Evolutionary conservation across 1,140 invertebrate genomes (phyloP).

Genomic region (Rhizoglyphus robini): DNA sequence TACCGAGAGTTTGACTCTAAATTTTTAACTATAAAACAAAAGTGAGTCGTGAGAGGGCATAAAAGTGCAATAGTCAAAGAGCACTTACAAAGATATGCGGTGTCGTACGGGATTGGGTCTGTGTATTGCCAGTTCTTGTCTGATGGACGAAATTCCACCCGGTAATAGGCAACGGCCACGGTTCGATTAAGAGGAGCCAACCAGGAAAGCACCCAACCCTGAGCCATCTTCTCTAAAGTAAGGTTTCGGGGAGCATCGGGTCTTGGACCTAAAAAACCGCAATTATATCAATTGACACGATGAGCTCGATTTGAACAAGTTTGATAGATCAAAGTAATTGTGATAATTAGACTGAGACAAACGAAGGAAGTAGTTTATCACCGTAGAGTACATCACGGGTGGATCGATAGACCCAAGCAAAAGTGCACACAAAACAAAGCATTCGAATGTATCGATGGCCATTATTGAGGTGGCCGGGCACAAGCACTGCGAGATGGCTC

Average conservation of each 20-base stretch:
- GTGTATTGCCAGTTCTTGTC: conserved; percentile 60
- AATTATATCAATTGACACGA: neutral
- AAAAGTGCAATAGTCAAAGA: conserved; percentile 11
- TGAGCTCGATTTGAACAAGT: neutral
- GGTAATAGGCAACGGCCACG: conserved; percentile 65
- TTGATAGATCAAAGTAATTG: too few relatives aligned
- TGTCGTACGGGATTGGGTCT: conserved; percentile 70
- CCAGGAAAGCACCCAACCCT: conserved; percentile 77
- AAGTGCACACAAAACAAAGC: too few relatives aligned
- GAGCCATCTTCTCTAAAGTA: conserved; percentile 59
- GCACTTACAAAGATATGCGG: conserved; percentile 61
- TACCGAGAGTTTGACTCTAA: conserved; percentile 73
- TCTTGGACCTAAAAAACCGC: conserved; percentile 67
- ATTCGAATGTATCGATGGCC: too few relatives aligned
- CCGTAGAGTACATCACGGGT: too few relatives aligned
- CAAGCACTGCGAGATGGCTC: too few relatives aligned
- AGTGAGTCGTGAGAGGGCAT: conserved; percentile 7
- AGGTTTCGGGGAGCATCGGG: conserved; percentile 72
- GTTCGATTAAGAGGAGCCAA: conserved; percentile 59
- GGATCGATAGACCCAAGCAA: too few relatives aligned
- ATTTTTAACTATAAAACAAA: conserved; percentile 58
- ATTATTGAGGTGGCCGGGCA: too few relatives aligned
- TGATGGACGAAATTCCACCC: conserved; percentile 74
- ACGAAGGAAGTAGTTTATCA: too few relatives aligned
- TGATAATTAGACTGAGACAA: too few relatives aligned